A percentile compares a stretch with the other conserved stretches of the same genome.
phyloP scores from a whole-genome alignment of 2,888 invertebrate species.

The Drosophila mettleri region DNA sequence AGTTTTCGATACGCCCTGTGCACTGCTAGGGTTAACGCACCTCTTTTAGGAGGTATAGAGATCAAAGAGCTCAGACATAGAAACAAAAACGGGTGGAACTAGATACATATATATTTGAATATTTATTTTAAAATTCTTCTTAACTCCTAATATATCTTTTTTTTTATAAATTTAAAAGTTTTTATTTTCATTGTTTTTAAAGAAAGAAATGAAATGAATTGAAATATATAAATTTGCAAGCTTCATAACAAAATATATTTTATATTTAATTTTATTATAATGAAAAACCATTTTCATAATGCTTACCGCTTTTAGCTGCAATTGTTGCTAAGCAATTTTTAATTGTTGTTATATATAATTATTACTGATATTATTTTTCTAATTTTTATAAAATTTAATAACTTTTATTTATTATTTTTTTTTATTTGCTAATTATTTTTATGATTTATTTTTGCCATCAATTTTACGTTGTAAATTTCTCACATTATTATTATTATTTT shows the following conservation, averaged over 20 bases:
- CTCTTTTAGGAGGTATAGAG: neutral
- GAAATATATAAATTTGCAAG: no score
- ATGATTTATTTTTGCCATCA: slow-evolving; percentile 1
- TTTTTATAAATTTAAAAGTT: no score
- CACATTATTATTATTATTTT: slow-evolving; percentile 1
- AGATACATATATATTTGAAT: no score
- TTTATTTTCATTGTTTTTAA: no score
- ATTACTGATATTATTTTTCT: neutral
- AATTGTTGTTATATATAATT: neutral
- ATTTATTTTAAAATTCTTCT: no score
- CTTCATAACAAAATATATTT: no score
- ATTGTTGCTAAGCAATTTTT: slow-evolving; percentile 3
- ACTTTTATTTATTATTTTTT: neutral
- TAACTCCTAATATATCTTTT: no score
- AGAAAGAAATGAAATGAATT: no score
- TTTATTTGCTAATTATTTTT: neutral
- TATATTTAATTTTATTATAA: no score
- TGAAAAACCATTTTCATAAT: no score
- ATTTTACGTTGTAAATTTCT: neutral
- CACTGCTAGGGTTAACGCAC: neutral
- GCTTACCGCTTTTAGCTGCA: slow-evolving; percentile 22
- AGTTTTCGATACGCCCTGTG: neutral
- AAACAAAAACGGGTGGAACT: neutral
- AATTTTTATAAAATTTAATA: neutral
- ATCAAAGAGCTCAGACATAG: no score